Percentiles rank a stretch among this genome's conserved stretches.
Evolutionary conservation across 2,888 invertebrate species (phyloP).

Genomic region (Mimachlamys varia): DNA sequence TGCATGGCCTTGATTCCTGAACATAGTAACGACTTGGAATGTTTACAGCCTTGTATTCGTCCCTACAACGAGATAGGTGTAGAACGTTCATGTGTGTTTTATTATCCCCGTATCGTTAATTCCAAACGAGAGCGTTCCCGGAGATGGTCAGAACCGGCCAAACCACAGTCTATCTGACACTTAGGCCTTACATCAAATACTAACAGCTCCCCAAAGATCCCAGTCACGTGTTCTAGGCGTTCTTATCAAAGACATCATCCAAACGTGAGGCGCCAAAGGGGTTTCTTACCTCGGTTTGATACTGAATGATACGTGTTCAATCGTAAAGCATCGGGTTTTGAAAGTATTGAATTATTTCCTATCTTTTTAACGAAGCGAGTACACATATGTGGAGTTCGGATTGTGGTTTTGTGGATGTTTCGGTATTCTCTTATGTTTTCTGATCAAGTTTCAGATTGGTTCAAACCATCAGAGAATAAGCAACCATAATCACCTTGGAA

Average conservation of each 20-base stretch:
- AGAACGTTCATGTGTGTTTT: constrained; percentile 3
- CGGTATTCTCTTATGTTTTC: too few relatives aligned
- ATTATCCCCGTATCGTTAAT: not conserved
- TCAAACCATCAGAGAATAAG: too few relatives aligned
- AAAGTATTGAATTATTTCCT: too few relatives aligned
- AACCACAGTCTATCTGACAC: constrained; percentile 22
- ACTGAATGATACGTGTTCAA: not conserved
- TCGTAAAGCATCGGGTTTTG: too few relatives aligned
- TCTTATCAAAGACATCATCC: not conserved
- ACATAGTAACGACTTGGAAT: not conserved
- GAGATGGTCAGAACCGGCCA: not conserved
- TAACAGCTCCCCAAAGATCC: not conserved
- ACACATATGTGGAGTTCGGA: too few relatives aligned
- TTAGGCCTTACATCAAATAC: constrained; percentile 15
- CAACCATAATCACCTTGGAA: too few relatives aligned
- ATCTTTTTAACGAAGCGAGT: too few relatives aligned
- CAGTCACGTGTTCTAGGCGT: not conserved
- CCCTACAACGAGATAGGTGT: not conserved
- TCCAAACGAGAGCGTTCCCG: not conserved
- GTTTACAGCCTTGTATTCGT: not conserved
- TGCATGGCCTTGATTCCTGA: not conserved
- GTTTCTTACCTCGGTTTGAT: not conserved
- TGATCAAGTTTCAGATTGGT: too few relatives aligned
- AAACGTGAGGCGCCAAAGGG: not conserved
- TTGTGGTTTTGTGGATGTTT: too few relatives aligned